phyloP scores from a whole-genome alignment of 2,113 vertebrate species.

The Nettapus auritus region DNA sequence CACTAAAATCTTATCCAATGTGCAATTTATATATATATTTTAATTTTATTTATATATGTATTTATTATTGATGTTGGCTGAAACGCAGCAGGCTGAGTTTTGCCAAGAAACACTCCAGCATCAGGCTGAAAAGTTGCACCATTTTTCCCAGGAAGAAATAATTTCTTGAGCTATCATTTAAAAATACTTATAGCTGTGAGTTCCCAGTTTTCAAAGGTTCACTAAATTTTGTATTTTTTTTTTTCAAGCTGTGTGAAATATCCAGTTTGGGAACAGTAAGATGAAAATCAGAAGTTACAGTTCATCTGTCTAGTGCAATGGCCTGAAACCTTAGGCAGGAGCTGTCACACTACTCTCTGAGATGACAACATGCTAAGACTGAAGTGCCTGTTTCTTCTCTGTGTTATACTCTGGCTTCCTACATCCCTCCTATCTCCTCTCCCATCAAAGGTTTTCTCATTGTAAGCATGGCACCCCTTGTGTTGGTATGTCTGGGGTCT shows the following conservation, averaged over 20 bases:
- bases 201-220: not conserved
- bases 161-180: not conserved
- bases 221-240: not conserved
- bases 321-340: not conserved
- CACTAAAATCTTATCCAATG: not conserved
- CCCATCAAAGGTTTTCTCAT: rapidly evolving
- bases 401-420: not conserved
- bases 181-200: not conserved
- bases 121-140: not conserved
- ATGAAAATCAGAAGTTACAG: not conserved
- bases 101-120: not conserved
- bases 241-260: not conserved
- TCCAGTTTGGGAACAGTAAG: not conserved
- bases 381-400: not conserved
- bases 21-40: not conserved
- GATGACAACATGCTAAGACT: not conserved
- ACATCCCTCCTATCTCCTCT: rapidly evolving
- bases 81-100: not conserved
- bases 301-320: not conserved
- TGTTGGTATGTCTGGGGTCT: not conserved
- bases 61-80: not conserved
- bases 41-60: not conserved
- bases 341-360: not conserved
- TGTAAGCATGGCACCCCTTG: not conserved
- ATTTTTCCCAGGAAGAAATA: not conserved